phyloP scores from a whole-genome alignment of 2,797 vertebrate genomes.

The Gila robusta region DNA sequence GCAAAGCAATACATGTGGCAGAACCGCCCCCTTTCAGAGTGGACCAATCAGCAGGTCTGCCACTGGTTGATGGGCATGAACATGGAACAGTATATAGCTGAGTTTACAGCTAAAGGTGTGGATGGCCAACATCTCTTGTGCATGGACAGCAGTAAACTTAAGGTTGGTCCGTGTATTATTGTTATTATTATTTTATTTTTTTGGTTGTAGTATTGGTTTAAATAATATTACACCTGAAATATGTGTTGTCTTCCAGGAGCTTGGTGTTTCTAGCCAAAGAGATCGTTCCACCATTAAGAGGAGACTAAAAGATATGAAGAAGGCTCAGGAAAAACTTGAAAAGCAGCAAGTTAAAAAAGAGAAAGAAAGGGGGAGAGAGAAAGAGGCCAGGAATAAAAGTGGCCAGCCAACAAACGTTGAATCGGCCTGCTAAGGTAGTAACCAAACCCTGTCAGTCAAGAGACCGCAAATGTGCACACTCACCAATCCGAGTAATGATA shows the following conservation, averaged over 20 bases:
- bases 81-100: slow-evolving; percentile 84
- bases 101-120: slow-evolving; percentile 83
- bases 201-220: neutral
- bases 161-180: slow-evolving; percentile 73
- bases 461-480: neutral
- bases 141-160: slow-evolving; percentile 87
- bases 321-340: slow-evolving; percentile 83
- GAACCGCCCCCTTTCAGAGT: slow-evolving; percentile 82
- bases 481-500: neutral
- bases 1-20: slow-evolving; percentile 88
- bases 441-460: neutral
- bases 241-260: slow-evolving; percentile 71
- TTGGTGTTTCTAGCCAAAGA: slow-evolving; percentile 86
- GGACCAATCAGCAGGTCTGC: slow-evolving; percentile 88
- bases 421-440: slow-evolving; percentile 80
- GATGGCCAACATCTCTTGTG: slow-evolving; percentile 85
- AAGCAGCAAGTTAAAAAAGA: slow-evolving; percentile 82
- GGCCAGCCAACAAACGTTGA: slow-evolving; percentile 81
- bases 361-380: slow-evolving; percentile 67
- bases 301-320: slow-evolving; percentile 89
- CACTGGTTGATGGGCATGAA: slow-evolving; percentile 87
- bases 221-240: neutral
- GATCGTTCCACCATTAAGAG: slow-evolving; percentile 87
- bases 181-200: neutral
- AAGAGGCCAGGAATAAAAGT: slow-evolving; percentile 62